Base-by-base conservation (phyloP, 2,113 vertebrate genomes). In the Dascyllus trimaculatus region DNA sequence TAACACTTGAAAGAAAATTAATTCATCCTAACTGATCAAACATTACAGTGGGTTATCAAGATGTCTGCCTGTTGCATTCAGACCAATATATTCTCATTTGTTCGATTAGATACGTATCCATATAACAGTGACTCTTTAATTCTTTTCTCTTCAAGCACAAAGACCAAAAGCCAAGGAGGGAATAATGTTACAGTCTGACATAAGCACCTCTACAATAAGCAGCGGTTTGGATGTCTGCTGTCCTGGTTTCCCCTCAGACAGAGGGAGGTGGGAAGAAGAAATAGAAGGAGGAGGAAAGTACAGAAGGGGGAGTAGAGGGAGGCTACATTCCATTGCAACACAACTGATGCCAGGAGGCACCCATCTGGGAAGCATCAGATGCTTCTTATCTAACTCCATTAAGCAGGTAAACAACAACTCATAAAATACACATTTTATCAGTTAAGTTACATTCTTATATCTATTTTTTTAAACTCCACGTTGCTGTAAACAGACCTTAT, bases 351-450 rank as follows among this genome's bases (percentile, higher is more conserved):
- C 88, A 92, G 85, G 65, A 91, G 84, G 78, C 67, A 49, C 54
- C 81, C 86, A 90, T 90, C 83, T 93, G 87, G 85, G 82, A 89
- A 73, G 68, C 82, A 90, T 88, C 89, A 89, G 70, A 66, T 38
- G 15, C 53, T 62, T 79, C 67, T 84, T 21, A 18, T 71, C 68
- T 53, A 48, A 61, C 66, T 38, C 71, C 52, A 75, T 74, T 76
- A 81, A 68, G 85, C 64, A 77, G 59, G 69, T 78, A 79, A 91
- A 86, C 71, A 85, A 69, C 22, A 59, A 78, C 78, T 63, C 45
- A 71, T 32, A 82, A 65, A 71, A 71, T 2, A 81, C 63, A 66
- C 78, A 66, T 29, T 21, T 40, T 15, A 40, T 17, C 46, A 54
- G 48, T 5, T 29, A 29, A 29, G 26, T 5, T 29, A 65, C n/a